A percentile compares a stretch with the other conserved stretches of the same genome.
phyloP scores from a whole-genome alignment of 2,888 invertebrate genomes.

The Himalopsyche japonica region DNA sequence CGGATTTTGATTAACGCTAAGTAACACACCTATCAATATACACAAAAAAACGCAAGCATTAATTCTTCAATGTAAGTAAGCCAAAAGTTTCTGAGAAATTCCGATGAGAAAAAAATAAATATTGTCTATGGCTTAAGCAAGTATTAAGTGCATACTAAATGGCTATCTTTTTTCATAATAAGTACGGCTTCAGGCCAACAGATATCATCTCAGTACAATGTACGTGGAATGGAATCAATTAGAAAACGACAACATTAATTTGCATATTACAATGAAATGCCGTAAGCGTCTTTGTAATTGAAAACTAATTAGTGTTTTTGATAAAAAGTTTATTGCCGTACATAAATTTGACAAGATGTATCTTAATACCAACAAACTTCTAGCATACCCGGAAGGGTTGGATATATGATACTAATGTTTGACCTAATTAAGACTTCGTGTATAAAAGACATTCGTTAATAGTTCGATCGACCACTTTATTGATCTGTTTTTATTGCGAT shows the following conservation, averaged over 20 bases:
- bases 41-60: no score
- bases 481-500: no score
- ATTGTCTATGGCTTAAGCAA: neutral
- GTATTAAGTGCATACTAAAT: neutral
- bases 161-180: neutral
- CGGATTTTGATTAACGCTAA: no score
- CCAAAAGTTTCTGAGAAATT: neutral
- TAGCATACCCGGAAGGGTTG: neutral
- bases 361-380: neutral
- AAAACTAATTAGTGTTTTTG: neutral
- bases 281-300: neutral
- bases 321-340: neutral
- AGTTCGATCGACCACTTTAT: neutral
- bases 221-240: neutral
- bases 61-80: neutral
- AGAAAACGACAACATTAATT: neutral
- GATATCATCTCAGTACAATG: neutral
- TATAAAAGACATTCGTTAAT: neutral
- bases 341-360: neutral
- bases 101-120: neutral
- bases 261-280: neutral
- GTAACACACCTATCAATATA: no score
- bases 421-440: neutral
- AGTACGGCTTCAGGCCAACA: neutral
- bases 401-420: neutral